Base-by-base conservation (phyloP, 2,888 invertebrate genomes). In the Onchidella celtica region DNA sequence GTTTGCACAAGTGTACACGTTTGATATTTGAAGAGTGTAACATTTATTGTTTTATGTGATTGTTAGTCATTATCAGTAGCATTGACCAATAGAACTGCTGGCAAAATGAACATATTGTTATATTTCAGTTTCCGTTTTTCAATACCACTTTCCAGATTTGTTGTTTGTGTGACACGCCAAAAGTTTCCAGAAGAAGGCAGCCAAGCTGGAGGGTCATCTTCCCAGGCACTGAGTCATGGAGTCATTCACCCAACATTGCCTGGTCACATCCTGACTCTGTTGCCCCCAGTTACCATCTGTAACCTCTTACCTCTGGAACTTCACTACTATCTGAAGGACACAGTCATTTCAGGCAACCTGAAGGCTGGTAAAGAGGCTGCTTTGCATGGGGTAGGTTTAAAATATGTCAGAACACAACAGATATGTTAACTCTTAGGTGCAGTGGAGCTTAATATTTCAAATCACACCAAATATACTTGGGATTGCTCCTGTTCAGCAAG, bases 211-310 rank as follows among this genome's bases (percentile, higher is more conserved):
- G 40, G 69, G 21, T 17, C 80, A 17, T 74, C 79, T 14, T 73
- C 55, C 61, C 68, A 66, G 27, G 69, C 66, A 6, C 74, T 34
- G 3, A 32, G 69, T 34, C 69, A 68, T 40, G 81, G 81, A 29
- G 34, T 69, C 47, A 69, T 81, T 27, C 75, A 86, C 61, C 83
- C 84, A 21, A 85, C 87, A 38, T 95, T 97, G 84, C 97, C 98
- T 4, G 98, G 97, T 0, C 99, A 99, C 93, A 96, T 96, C 24
- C 96, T 99, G 83, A 95, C 96, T 2, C 94, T 99, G 68, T 94
- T 97, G 87, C 97, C 98, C 36, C 97, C 97, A 0, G 94, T 99
- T 27, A 93, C 96, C 24, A 92, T 99, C 3, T 95, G 96, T 85
- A 99, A 99, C 95, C 95, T 99, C 83, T 95, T 99, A 75, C 99